phyloP scores from a whole-genome alignment of 2,113 vertebrate species.

The Rhinopomastus cyanomelas region DNA sequence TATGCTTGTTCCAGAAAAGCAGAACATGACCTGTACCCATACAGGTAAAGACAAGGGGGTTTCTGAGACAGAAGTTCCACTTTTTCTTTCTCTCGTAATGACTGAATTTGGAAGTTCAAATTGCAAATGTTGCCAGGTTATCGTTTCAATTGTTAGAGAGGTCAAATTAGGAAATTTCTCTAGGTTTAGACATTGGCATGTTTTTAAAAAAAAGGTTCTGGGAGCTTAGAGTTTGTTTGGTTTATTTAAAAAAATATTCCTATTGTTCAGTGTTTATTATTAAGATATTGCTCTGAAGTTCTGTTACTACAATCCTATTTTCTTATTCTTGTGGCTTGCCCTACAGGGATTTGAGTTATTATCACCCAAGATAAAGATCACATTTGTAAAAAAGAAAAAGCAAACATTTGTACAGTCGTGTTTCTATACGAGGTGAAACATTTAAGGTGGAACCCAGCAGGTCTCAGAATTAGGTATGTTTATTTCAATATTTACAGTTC shows the following conservation, averaged over 20 bases:
- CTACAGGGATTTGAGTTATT: background rate
- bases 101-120: background rate
- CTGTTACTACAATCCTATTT: background rate
- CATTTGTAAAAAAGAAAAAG: background rate
- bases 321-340: background rate
- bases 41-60: background rate
- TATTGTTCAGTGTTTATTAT: background rate
- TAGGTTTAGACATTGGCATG: background rate
- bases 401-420: background rate
- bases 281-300: background rate
- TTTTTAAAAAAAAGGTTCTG: background rate
- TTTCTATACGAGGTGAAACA: background rate
- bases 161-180: background rate
- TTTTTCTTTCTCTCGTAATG: background rate
- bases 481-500: slow-evolving; percentile 26
- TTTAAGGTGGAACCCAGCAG: background rate
- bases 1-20: background rate
- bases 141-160: background rate
- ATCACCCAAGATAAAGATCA: background rate
- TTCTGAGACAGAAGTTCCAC: background rate
- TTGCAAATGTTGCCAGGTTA: background rate
- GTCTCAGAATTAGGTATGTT: background rate
- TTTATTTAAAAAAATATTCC: background rate
- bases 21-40: background rate
- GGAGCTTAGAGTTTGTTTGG: background rate